A percentile compares a stretch with the other conserved stretches of the same genome.
Conservation (phyloP, 2,113 vertebrate species). For the Merops nubicus region DNA sequence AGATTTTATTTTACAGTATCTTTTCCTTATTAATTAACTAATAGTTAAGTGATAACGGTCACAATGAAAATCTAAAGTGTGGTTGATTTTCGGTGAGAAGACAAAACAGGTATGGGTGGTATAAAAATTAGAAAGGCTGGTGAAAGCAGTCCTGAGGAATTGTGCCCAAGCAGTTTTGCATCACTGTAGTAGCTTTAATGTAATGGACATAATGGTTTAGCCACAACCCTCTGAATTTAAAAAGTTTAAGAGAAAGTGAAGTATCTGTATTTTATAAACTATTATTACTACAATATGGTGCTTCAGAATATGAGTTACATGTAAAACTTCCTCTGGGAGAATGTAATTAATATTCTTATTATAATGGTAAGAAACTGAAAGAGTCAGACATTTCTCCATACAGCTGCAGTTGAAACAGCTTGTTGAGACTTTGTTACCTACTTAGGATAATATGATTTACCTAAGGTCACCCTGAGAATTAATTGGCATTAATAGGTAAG, state of each 20-base stretch:
- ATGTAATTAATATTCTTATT: background rate
- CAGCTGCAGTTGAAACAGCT: background rate
- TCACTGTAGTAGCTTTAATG: background rate
- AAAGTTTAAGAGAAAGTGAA: background rate
- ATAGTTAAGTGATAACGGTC: background rate
- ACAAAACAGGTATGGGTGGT: background rate
- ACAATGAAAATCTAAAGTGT: background rate
- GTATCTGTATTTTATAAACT: background rate
- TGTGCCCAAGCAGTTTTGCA: background rate
- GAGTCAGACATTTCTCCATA: background rate
- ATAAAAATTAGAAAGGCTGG: background rate
- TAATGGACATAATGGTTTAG: background rate
- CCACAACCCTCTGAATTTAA: background rate
- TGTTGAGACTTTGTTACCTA: background rate
- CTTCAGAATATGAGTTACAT: background rate
- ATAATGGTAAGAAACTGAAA: background rate
- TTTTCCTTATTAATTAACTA: background rate
- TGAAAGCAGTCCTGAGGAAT: background rate
- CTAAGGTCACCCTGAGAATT: background rate
- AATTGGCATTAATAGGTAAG: background rate
- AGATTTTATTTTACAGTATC: background rate
- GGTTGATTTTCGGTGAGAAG: background rate
- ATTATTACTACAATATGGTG: background rate
- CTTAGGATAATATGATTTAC: background rate
- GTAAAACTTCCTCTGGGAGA: background rate